A percentile compares a stretch with the other conserved stretches of the same genome.
Conservation (phyloP, 2,113 vertebrate genomes). For the Origma solitaria region DNA sequence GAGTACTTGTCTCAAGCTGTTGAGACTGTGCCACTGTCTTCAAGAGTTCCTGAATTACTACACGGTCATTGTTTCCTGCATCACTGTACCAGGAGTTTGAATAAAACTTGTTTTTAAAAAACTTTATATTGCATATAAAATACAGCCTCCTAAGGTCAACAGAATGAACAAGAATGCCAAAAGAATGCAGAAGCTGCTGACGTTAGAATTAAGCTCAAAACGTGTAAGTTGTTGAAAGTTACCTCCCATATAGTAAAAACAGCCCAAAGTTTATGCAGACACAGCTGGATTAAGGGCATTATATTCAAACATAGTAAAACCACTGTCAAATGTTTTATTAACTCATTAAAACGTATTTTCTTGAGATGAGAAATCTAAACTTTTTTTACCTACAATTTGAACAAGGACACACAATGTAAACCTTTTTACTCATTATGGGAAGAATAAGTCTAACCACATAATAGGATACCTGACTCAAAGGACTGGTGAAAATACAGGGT, state of each 20-base stretch:
- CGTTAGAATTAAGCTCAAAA: neutral
- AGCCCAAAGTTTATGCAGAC: neutral
- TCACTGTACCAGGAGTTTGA: conserved; percentile 74
- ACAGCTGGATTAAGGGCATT: neutral
- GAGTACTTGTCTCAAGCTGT: conserved; percentile 93
- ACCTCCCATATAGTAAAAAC: neutral
- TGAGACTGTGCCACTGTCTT: conserved; percentile 97
- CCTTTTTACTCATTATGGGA: neutral
- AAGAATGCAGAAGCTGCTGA: neutral
- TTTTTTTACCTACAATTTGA: neutral
- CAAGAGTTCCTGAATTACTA: conserved; percentile 94
- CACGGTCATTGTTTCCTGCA: conserved; percentile 91
- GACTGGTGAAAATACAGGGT: rapidly evolving
- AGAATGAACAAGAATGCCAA: neutral
- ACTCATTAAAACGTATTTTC: neutral
- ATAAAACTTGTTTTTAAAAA: neutral
- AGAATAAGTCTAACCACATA: neutral
- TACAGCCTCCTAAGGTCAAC: neutral
- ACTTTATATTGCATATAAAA: neutral
- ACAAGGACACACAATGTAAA: neutral
- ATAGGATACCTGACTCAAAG: neutral
- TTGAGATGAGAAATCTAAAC: neutral
- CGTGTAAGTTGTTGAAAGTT: neutral
- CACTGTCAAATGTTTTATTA: neutral
- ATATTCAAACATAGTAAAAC: neutral